Evolutionary conservation across 2,797 vertebrate genomes (phyloP), one percentile per base, ranked within the genome.

Genomic region (Propithecus perrieri): DNA sequence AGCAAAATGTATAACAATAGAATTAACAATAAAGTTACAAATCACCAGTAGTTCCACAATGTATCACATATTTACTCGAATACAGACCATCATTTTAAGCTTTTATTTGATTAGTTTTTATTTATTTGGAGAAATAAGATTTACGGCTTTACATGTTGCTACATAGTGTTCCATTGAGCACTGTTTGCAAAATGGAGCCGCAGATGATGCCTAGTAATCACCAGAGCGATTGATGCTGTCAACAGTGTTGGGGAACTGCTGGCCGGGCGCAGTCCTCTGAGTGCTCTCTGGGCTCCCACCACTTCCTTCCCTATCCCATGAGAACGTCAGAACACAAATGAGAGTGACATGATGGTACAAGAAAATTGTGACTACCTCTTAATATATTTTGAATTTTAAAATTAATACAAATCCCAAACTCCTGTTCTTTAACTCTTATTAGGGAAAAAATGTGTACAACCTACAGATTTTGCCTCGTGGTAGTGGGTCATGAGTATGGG

Each of bases 171-270:
- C 12, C 20, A 4, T 3, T 41, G 63, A 79, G 5, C 48, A 57
- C 14, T 2, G 1, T 85, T 74, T 50, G 38, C 43, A 67, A n/a
- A 75, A 50, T 30, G 48, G 28, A 96, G 48, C 13, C 43, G 22
- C 50, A 67, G 33, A 20, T 28, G 43, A 4, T 41, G 50, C 69
- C 28, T 18, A 8, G 4, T 28, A 8, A 7, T 28, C 26, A 28
- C 2, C 46, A 22, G 7, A 48, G 35, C 46, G 63, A 11, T 12
- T 5, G 14, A 22, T 13, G 9, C 26, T 28, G 0, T 74, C 85
- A 20, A 4, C 15, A 11, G 35, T 9, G 61, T 18, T 43, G 35
- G 13, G 0, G 4, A 1, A 35, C 13, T 10, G 1, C 38, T 8
- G 11, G 15, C 33, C 9, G 3, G 4, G 46, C 7, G 17, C 11